Percentiles rank a stretch among this genome's conserved stretches.
These are phyloP conservation scores for Dione juno DNA, from an alignment of 2,888 invertebrate species.

Conservation along the genomic window DNA sequence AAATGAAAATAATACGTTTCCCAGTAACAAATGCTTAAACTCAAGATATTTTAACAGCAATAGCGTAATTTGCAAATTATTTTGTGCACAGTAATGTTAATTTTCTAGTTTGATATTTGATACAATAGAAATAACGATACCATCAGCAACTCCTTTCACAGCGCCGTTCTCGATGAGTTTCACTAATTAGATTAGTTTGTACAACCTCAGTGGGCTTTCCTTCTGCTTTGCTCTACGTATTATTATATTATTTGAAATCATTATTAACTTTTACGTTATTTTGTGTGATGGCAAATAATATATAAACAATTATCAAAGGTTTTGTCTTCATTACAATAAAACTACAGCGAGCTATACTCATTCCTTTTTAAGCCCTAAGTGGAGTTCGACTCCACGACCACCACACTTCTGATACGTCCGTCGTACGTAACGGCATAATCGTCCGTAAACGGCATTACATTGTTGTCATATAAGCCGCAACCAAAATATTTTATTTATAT, in stretches of 20 bases:
- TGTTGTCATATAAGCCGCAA: too few species aligned
- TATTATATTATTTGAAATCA: conserved; percentile 13
- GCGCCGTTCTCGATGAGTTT: conserved; percentile 29
- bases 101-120: conserved; percentile 22
- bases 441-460: too few species aligned
- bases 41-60: neutral
- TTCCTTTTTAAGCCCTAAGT: too few species aligned
- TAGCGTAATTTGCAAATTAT: neutral
- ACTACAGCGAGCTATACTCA: too few species aligned
- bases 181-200: conserved; percentile 39
- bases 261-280: conserved; percentile 1
- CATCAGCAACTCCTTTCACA: conserved; percentile 24
- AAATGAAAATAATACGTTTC: too few species aligned
- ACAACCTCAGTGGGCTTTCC: conserved; percentile 31
- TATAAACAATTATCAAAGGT: neutral
- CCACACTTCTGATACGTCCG: too few species aligned
- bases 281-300: neutral
- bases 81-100: conserved; percentile 3
- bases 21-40: too few species aligned
- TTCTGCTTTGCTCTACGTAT: neutral
- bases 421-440: too few species aligned
- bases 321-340: too few species aligned
- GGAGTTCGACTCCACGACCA: too few species aligned
- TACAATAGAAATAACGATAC: conserved; percentile 17
- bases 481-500: too few species aligned